Conservation (phyloP, 1,140 invertebrate genomes). For the Hyles vespertilio region DNA sequence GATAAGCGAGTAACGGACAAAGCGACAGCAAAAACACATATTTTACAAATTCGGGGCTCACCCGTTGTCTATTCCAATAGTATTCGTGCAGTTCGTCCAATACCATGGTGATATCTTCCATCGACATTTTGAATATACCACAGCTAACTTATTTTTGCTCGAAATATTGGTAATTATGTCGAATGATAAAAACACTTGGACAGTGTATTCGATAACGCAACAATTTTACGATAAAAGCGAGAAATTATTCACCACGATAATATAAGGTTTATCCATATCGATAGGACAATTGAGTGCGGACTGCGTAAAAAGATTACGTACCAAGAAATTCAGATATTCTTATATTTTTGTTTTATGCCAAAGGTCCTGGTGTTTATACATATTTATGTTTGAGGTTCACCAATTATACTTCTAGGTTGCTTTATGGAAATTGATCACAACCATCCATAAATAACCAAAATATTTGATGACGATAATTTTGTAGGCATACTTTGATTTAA, state of each 20-base stretch:
- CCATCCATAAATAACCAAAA: too few species aligned
- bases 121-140: slow-evolving; percentile 1
- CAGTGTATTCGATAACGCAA: neutral
- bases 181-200: neutral
- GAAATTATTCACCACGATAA: too few species aligned
- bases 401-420: too few species aligned
- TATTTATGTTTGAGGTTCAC: too few species aligned
- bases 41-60: neutral
- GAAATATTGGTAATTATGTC: neutral
- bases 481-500: too few species aligned
- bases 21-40: neutral
- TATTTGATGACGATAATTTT: too few species aligned
- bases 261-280: too few species aligned
- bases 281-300: too few species aligned
- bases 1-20: neutral
- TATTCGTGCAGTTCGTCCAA: slow-evolving; percentile 1
- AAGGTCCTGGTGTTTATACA: too few species aligned
- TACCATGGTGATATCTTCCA: neutral
- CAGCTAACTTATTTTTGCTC: neutral
- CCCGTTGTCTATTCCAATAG: slow-evolving; percentile 2
- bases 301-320: too few species aligned
- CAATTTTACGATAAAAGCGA: slow-evolving; percentile 2
- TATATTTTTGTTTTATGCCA: too few species aligned
- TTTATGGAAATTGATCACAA: too few species aligned
- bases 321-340: neutral